Base-by-base conservation (phyloP, 1,140 invertebrate genomes). In the Sinonovacula constricta region DNA sequence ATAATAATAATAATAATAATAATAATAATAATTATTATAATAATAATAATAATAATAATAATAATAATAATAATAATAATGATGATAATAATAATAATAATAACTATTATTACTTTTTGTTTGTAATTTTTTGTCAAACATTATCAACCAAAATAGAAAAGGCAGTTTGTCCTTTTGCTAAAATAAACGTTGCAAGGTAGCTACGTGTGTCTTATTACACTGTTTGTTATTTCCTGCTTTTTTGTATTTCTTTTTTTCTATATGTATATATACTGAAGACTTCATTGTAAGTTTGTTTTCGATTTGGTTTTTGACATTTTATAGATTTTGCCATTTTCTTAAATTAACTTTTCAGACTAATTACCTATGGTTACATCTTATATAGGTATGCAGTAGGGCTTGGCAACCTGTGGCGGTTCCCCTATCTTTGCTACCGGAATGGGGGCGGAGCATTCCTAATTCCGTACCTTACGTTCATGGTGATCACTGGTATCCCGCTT, bases 401-500 rank as follows among this genome's bases (percentile, higher is more conserved):
- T 71, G 96, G 96, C 81, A 97, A 97, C 90, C 95, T 97, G 49
- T 97, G 96, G 96, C 92, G 96, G 84, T 97, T 97, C 92, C 96
- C 96, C 18, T 97, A 86, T 34, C 53, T 83, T 96, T 84, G 83
- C 57, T 83, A 83, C 53, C 63, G 76, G 28, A 82, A 84, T 34
- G 83, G 83, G 0, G 81, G 81, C 33, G 93, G 94, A 92, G 95
- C 86, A 92, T 96, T 91, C 94, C 94, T 94, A n/a, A 90, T 95
- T 4, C 92, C 93, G 0, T 94, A 95, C 83, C 86, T 93, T 2
- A 90, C 93, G 7, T 92, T 94, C 10, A 88, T 94, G 65, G 59
- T 94, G 3, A 74, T 93, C 3, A 91, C 95, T 51, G 95, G 95
- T 0, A 91, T 95, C 59, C 95, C 95, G 0, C 91, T 95, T 1